Percentiles rank a stretch among this genome's conserved stretches.
phyloP scores from a whole-genome alignment of 2,113 vertebrate genomes.

The Oophaga pumilio region DNA sequence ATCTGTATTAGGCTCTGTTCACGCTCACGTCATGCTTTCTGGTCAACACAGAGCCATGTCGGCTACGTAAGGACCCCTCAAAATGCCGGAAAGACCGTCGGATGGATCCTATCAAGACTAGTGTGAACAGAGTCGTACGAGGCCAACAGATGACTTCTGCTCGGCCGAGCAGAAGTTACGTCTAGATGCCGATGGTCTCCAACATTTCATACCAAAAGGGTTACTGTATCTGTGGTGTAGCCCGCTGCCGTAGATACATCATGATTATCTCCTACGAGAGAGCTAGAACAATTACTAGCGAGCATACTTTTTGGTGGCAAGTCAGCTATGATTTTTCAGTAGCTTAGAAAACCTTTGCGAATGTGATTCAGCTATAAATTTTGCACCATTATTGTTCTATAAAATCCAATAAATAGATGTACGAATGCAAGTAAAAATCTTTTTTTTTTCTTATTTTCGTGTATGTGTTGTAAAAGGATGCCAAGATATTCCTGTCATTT shows the following conservation, averaged over 20 bases:
- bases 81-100: background rate
- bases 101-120: background rate
- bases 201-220: background rate
- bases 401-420: slow-evolving; percentile 76
- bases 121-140: background rate
- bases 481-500: slow-evolving; percentile 66
- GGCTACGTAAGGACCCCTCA: background rate
- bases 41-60: background rate
- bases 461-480: slow-evolving; percentile 65
- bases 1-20: slow-evolving; percentile 24
- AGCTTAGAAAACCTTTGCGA: slow-evolving; percentile 32
- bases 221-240: slow-evolving; percentile 57
- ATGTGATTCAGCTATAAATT: slow-evolving; percentile 37
- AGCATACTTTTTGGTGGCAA: background rate
- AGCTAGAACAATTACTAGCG: slow-evolving; percentile 10
- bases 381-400: slow-evolving; percentile 62
- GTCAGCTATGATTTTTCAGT: slow-evolving; percentile 18
- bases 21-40: background rate
- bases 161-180: background rate
- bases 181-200: background rate
- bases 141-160: background rate
- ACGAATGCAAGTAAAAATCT: slow-evolving; percentile 78
- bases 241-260: slow-evolving; percentile 10
- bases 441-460: slow-evolving; percentile 53
- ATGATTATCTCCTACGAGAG: background rate